phyloP scores from a whole-genome alignment of 2,888 invertebrate genomes.

The Carpatolechia fugitivella region DNA sequence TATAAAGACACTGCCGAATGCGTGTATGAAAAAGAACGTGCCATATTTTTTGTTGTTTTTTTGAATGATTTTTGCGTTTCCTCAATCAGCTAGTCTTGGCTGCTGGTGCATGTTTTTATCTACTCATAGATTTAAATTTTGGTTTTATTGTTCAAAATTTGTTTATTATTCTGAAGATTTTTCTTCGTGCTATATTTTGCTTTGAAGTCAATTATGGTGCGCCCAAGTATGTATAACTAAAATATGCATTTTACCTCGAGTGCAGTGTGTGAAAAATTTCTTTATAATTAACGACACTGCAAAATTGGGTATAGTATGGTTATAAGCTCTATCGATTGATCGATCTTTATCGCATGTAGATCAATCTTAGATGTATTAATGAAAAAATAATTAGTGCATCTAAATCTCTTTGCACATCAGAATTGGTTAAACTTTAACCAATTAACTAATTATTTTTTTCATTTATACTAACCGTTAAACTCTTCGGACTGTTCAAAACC shows the following conservation, averaged over 20 bases:
- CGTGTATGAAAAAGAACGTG: constrained; percentile 30
- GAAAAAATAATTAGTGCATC: no score
- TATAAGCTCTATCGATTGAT: no score
- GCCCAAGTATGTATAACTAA: constrained; percentile 43
- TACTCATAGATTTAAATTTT: constrained; percentile 19
- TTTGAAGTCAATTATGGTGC: constrained; percentile 76
- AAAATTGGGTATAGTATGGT: no score
- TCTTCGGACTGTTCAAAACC: no score
- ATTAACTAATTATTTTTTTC: no score
- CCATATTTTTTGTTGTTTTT: constrained; percentile 33
- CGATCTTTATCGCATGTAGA: no score
- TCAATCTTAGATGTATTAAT: no score
- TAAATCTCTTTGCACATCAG: no score
- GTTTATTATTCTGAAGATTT: constrained; percentile 16
- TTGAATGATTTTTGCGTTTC: constrained; percentile 17
- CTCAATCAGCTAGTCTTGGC: constrained; percentile 4
- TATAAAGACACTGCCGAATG: constrained; percentile 11
- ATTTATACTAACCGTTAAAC: no score
- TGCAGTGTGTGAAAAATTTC: constrained; percentile 38
- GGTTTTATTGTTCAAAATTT: neutral
- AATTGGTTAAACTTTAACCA: no score
- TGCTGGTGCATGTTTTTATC: constrained; percentile 35
- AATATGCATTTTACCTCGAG: constrained; percentile 26
- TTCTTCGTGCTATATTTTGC: constrained; percentile 38
- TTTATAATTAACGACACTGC: no score